phyloP scores from a whole-genome alignment of 2,797 vertebrate genomes.

The Sebastes oblongus region DNA sequence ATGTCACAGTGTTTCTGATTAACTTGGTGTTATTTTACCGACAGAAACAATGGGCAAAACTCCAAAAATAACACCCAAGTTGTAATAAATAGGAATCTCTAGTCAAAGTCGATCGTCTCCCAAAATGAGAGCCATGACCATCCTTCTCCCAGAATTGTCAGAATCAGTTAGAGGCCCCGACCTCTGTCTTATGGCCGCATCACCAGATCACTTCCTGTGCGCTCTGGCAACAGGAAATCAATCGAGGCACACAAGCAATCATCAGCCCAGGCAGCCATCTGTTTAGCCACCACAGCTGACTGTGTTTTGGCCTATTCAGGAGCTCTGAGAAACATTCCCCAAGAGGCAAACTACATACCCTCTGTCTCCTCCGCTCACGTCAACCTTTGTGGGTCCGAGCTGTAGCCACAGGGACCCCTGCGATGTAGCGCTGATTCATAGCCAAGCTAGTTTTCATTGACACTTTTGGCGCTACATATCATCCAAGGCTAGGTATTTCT shows the following conservation, averaged over 20 bases:
- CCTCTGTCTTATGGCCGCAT: conserved; percentile 22
- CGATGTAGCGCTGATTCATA: conserved; percentile 7
- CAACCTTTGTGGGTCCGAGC: conserved; percentile 11
- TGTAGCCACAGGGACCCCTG: conserved; percentile 15
- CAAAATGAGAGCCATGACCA: background rate
- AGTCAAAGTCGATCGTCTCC: background rate
- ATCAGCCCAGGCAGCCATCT: conserved; percentile 43
- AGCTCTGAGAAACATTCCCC: conserved; percentile 60
- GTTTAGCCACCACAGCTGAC: conserved; percentile 39
- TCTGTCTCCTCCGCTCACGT: conserved; percentile 62
- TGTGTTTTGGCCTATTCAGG: conserved; percentile 54
- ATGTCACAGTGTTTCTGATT: background rate
- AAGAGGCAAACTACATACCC: conserved; percentile 49
- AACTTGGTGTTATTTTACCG: background rate
- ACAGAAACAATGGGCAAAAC: background rate
- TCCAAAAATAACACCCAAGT: background rate
- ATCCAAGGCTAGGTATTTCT: background rate
- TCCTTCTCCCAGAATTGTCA: conserved; percentile 13
- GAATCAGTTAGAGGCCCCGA: conserved; percentile 10
- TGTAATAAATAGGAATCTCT: background rate
- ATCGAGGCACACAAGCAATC: conserved; percentile 35
- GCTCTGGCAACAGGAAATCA: conserved; percentile 44
- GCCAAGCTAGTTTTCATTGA: conserved; percentile 1
- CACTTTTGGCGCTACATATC: background rate
- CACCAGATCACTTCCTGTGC: conserved; percentile 49